A percentile compares a stretch with the other conserved stretches of the same genome.
phyloP scores from a whole-genome alignment of 2,888 invertebrate species.

The Aleiodes alternator region DNA sequence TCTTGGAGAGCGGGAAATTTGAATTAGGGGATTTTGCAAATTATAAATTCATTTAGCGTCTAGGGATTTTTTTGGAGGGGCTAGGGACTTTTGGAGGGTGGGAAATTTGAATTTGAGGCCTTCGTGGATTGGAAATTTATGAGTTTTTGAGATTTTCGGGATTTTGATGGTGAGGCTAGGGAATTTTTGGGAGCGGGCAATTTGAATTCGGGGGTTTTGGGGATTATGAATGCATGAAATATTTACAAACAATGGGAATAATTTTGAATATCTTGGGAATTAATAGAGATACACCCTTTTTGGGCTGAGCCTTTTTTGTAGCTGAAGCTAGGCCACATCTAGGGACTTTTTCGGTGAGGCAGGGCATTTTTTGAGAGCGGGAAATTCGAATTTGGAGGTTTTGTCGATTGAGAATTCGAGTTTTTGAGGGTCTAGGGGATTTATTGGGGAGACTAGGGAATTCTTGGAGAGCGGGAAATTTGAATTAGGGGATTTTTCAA shows the following conservation, averaged over 20 bases:
- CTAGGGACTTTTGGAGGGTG: background rate
- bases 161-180: background rate
- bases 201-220: background rate
- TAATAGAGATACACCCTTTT: too few species aligned
- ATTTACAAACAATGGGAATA: too few species aligned
- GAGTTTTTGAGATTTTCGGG: background rate
- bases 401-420: too few species aligned
- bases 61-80: background rate
- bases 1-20: background rate
- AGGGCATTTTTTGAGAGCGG: background rate
- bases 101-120: background rate
- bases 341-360: too few species aligned
- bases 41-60: too few species aligned
- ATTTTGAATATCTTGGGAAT: too few species aligned
- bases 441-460: too few species aligned
- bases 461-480: background rate
- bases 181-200: background rate
- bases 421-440: too few species aligned
- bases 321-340: too few species aligned
- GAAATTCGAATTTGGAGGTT: background rate
- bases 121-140: too few species aligned
- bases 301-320: too few species aligned
- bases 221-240: too few species aligned
- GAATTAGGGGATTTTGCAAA: background rate
- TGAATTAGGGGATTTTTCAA: background rate